Conservation (phyloP, 2,888 invertebrate species). For the Hemithea aestivaria region DNA sequence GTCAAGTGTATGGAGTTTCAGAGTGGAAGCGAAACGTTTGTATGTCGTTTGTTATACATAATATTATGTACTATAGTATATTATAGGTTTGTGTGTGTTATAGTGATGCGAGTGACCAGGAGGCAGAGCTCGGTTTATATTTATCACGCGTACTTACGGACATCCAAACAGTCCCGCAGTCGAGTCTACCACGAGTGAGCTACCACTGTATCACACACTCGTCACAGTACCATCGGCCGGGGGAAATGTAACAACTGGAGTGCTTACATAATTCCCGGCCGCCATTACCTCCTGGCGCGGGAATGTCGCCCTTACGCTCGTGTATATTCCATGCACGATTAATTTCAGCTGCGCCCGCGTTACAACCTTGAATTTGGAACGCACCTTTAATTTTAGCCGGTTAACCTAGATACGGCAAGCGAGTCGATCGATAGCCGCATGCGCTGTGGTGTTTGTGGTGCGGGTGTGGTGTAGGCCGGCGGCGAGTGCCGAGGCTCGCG, state of each 20-base stretch:
- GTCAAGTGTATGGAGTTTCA: no score
- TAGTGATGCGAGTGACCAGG: slow-evolving; percentile 7
- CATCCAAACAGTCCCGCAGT: slow-evolving; percentile 44
- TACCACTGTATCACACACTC: slow-evolving; percentile 24
- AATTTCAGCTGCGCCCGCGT: slow-evolving; percentile 74
- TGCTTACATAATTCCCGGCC: slow-evolving; percentile 71
- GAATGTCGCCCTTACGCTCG: slow-evolving; percentile 53
- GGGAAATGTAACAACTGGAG: slow-evolving; percentile 50
- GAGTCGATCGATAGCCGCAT: slow-evolving; percentile 67
- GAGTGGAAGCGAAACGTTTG: no score
- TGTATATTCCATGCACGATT: slow-evolving; percentile 58
- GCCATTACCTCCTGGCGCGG: slow-evolving; percentile 59
- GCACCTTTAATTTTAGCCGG: slow-evolving; percentile 79
- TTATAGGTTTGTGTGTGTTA: background rate
- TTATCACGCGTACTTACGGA: slow-evolving; percentile 64
- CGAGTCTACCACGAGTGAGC: background rate
- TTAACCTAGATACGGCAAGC: slow-evolving; percentile 70
- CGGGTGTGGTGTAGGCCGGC: slow-evolving; percentile 42
- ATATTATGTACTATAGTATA: no score
- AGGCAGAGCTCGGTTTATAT: slow-evolving; percentile 57
- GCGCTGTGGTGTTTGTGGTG: slow-evolving; percentile 54
- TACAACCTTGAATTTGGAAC: slow-evolving; percentile 74
- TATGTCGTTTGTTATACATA: no score
- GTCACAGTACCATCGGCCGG: no score
- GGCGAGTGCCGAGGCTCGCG: slow-evolving; percentile 44